Conservation (phyloP, 2,888 invertebrate species). For the Amiota mariae region DNA sequence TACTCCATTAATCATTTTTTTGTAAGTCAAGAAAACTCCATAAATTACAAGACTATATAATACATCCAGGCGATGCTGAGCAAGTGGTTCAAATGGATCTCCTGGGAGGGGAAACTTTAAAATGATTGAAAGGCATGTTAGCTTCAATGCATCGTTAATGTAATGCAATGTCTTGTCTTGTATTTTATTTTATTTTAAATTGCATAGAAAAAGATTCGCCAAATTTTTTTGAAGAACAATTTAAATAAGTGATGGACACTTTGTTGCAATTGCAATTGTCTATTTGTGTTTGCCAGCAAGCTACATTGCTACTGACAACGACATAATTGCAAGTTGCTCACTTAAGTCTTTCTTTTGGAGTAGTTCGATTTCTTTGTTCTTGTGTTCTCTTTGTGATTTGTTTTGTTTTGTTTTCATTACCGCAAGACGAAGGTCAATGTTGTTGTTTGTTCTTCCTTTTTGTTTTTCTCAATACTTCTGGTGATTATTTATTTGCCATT, state of each 20-base stretch:
- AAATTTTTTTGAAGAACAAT: slow-evolving; percentile 47
- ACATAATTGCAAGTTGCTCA: slow-evolving; percentile 52
- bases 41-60: too few species aligned
- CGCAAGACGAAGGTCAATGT: slow-evolving; percentile 51
- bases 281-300: neutral
- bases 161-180: too few species aligned
- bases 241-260: slow-evolving; percentile 59
- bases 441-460: slow-evolving; percentile 38
- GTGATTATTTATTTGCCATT: slow-evolving; percentile 6
- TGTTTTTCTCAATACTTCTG: slow-evolving; percentile 25
- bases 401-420: slow-evolving; percentile 35
- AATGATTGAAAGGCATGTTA: too few species aligned
- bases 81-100: too few species aligned
- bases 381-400: slow-evolving; percentile 16
- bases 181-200: slow-evolving; percentile 32
- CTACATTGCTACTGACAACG: slow-evolving; percentile 23
- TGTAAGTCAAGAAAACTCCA: too few species aligned
- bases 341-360: slow-evolving; percentile 42
- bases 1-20: too few species aligned
- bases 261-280: slow-evolving; percentile 16
- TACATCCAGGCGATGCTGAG: too few species aligned
- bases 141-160: too few species aligned
- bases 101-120: too few species aligned
- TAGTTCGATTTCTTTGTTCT: slow-evolving; percentile 44
- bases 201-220: slow-evolving; percentile 28